Evolutionary conservation across 2,797 vertebrate genomes (phyloP), one percentile per base, ranked within the genome.

Genomic region (Gobio occitaniae): DNA sequence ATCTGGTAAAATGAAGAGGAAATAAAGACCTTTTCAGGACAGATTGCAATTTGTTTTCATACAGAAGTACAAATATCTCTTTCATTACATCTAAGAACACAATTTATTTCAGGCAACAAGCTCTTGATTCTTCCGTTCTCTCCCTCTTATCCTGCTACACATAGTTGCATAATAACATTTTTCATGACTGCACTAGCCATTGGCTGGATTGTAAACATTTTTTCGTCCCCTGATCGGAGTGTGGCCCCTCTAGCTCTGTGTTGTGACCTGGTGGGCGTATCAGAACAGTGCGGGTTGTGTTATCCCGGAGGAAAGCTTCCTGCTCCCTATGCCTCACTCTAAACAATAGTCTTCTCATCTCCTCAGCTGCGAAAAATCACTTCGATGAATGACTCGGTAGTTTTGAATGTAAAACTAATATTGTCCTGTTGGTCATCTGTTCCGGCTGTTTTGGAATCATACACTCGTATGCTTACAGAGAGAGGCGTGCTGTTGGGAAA

Each of bases 281-380:
- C 84, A 41, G 86, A 87, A 89, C 89, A 88, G 86, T 83, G 80
- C 72, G 8, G 52, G 29, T 85, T 84, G 80, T 90, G 85, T 90
- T 86, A 48, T 80, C 59, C 76, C 65, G 29, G 21, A 81, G 25
- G 38, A 71, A 81, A 41, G 32, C 59, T 66, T 83, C 66, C 68
- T 83, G 48, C 59, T 69, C 84, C 68, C 82, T 54, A 29, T 85
- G 63, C 41, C 81, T 66, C 52, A 38, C n/a, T 69, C n/a, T 25
- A 69, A 54, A 90, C 88, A 90, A 87, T 83, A 84, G 80, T 63
- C 85, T 87, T 91, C 80, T 86, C 56, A 76, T 88, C 32, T 86
- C 77, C 13, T 84, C 83, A 41, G 36, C 84, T 83, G 78, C 75
- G 75, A 82, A 88, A 86, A 78, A 80, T 80, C 74, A 70, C 29